Evolutionary conservation across 2,888 invertebrate species (phyloP).

Genomic region (Vanessa cardui): DNA sequence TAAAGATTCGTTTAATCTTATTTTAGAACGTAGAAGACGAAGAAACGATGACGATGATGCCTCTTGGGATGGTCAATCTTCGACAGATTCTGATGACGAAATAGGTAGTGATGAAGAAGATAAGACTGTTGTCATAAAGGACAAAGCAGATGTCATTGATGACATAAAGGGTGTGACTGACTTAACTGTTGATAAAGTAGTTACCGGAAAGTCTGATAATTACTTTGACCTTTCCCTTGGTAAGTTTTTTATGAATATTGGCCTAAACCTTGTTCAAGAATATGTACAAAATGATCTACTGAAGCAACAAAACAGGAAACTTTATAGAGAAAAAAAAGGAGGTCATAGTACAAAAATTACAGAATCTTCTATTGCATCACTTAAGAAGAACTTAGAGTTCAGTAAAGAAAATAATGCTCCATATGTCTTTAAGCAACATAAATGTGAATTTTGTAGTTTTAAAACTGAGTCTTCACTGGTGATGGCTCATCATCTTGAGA

Average conservation of each 20-base stretch:
- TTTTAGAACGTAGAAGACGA: conserved; percentile 53
- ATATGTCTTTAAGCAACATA: conserved; percentile 88
- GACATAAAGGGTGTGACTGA: conserved; percentile 76
- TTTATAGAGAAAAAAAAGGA: conserved; percentile 85
- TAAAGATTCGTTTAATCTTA: neutral
- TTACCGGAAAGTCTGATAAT: conserved; percentile 81
- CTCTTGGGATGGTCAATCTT: conserved; percentile 82
- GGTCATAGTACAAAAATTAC: conserved; percentile 86
- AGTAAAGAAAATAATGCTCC: conserved; percentile 93
- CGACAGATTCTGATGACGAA: conserved; percentile 80
- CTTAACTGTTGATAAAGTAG: conserved; percentile 56
- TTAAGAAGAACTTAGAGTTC: conserved; percentile 92
- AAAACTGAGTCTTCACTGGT: conserved; percentile 93
- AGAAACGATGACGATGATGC: conserved; percentile 78
- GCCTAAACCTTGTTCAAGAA: conserved; percentile 94
- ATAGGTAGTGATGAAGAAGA: conserved; percentile 64
- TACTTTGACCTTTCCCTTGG: conserved; percentile 95
- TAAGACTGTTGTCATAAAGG: conserved; percentile 78
- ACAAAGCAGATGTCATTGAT: conserved; percentile 78
- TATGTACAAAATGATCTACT: conserved; percentile 96
- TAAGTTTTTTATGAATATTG: conserved; percentile 95
- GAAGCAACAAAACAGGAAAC: conserved; percentile 92
- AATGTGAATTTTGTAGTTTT: conserved; percentile 94
- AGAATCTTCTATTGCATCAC: conserved; percentile 90
- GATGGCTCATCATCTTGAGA: conserved; percentile 94